Base-by-base conservation (phyloP, 2,113 vertebrate genomes). In the Myocastor coypus region DNA sequence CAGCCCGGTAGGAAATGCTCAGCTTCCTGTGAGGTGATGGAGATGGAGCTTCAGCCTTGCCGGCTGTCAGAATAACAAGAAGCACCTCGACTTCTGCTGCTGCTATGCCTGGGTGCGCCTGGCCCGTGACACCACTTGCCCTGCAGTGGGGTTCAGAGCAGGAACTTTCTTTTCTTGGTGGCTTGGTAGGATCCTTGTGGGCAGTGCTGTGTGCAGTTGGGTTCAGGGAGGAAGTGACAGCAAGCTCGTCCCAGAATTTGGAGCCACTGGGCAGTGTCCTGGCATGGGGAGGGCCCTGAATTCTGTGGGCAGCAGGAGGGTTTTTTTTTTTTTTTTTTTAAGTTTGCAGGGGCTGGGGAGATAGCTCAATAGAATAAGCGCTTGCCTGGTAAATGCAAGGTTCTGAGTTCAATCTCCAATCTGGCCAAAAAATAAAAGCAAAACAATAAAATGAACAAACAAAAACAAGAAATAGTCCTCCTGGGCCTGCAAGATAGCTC, bases 21-120 rank as follows among this genome's bases (percentile, higher is more conserved):
- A 37, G 73, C 42, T 96, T 96, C 91, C 94, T 83, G 55, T 87
- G 9, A 57, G 84, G 24, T 55, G 86, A 20, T 80, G 66, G 63
- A 80, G 75, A 73, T 16, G 40, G 24, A 46, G n/a, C 61, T 87
- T 50, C 1, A 68, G 78, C 13, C 87, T 94, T 46, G 46, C 34
- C 22, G 82, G 71, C 63, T 34, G 71, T 95, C 68, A 94, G 59
- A 91, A 96, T 68, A 40, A 84, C 30, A 86, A 80, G 85, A 52
- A 57, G 5, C 14, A 12, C 11, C 32, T 7, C 16, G 46, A 86
- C 66, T 81, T 91, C 95, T 92, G 90, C 96, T 87, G 92, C 94
- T 78, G 89, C 22, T 50, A 69, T 20, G 28, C n/a, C 3, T 11
- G n/a, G 63, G 34, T 89, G 66, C 26, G 50, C 61, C 37, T 34